phyloP scores from a whole-genome alignment of 2,113 vertebrate genomes.

The Pachypanchax playfairii region DNA sequence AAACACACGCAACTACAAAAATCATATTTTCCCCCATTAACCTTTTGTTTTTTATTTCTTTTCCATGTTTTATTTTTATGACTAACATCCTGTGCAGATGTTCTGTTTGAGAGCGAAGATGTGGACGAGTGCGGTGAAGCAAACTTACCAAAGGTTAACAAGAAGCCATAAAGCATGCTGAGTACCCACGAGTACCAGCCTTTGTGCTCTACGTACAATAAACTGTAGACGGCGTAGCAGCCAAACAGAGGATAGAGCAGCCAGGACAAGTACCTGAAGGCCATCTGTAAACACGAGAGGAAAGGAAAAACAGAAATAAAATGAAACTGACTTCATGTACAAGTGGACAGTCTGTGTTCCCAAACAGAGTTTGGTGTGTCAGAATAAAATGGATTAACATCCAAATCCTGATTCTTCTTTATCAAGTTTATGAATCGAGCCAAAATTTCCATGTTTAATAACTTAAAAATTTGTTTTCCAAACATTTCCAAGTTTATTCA shows the following conservation, averaged over 20 bases:
- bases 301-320: neutral
- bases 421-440: too few species aligned
- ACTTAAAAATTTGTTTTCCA: too few species aligned
- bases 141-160: slow-evolving; percentile 91
- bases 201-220: slow-evolving; percentile 96
- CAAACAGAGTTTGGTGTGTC: too few species aligned
- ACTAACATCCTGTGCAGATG: neutral
- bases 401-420: too few species aligned
- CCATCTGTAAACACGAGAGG: slow-evolving; percentile 83
- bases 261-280: slow-evolving; percentile 94
- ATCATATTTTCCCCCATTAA: too few species aligned
- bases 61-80: too few species aligned
- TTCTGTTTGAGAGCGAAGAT: neutral
- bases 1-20: too few species aligned
- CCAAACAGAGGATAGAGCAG: slow-evolving; percentile 92
- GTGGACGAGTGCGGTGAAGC: neutral
- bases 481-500: too few species aligned
- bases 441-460: too few species aligned
- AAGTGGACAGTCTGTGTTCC: neutral
- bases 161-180: slow-evolving; percentile 95
- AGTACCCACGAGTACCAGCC: slow-evolving; percentile 98
- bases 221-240: slow-evolving; percentile 92
- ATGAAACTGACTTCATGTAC: neutral
- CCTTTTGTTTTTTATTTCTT: too few species aligned
- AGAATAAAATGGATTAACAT: too few species aligned